Percentiles rank a stretch among this genome's conserved stretches.
Conservation (phyloP, 2,888 invertebrate species). For the Dorcus hopei region DNA sequence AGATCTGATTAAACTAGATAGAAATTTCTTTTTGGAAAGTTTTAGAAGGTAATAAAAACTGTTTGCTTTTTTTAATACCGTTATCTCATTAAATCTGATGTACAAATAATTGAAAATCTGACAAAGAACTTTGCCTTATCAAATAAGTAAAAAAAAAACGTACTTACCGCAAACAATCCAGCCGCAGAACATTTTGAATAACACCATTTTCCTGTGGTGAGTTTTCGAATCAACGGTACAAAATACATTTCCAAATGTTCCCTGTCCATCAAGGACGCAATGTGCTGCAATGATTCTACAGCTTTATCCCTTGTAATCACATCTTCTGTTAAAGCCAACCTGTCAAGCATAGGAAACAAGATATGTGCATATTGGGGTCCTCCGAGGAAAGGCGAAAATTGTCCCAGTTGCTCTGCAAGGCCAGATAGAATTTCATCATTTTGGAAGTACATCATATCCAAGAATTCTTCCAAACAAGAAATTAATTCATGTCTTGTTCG, state of each 20-base stretch:
- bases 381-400: constrained; percentile 39
- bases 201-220: constrained; percentile 33
- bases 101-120: too few species aligned
- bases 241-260: constrained; percentile 34
- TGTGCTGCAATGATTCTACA: constrained; percentile 33
- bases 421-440: constrained; percentile 39
- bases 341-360: constrained; percentile 37
- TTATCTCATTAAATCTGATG: too few species aligned
- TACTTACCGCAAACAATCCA: constrained; percentile 22
- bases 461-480: constrained; percentile 35
- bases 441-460: constrained; percentile 32
- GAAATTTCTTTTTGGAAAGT: too few species aligned
- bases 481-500: constrained; percentile 38
- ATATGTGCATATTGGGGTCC: constrained; percentile 36
- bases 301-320: constrained; percentile 37
- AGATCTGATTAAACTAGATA: too few species aligned
- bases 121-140: too few species aligned
- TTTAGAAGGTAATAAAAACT: too few species aligned
- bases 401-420: constrained; percentile 39
- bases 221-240: constrained; percentile 31
- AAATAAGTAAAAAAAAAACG: too few species aligned
- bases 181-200: constrained; percentile 24
- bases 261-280: constrained; percentile 29
- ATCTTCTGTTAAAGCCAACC: constrained; percentile 40
- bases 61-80: too few species aligned